Evolutionary conservation across 2,797 vertebrate genomes (phyloP).

Genomic region (Tauraco hartlaubi): DNA sequence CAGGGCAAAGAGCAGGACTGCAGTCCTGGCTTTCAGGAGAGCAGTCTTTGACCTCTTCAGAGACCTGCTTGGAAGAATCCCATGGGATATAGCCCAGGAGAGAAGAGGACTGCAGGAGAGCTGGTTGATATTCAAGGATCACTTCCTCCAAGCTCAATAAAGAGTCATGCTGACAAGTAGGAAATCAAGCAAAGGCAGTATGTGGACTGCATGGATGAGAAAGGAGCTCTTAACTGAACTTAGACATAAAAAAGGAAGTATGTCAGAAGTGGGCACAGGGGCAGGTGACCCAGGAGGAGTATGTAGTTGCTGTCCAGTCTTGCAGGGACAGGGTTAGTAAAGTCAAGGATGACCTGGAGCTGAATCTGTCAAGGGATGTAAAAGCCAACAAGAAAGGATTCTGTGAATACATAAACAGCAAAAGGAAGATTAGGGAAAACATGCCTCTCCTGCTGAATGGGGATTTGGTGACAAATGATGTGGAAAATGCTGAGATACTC

Average conservation of each 20-base stretch:
- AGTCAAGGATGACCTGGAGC: not conserved
- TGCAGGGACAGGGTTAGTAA: not conserved
- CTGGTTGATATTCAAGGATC: not conserved
- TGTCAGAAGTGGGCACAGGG: not conserved
- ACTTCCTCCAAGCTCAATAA: not conserved
- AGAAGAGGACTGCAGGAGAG: not conserved
- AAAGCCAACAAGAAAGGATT: not conserved
- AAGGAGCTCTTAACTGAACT: not conserved
- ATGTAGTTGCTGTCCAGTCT: not conserved
- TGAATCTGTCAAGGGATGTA: not conserved
- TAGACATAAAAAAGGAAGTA: not conserved
- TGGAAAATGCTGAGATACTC: not conserved
- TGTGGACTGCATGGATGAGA: not conserved
- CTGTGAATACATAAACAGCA: not conserved
- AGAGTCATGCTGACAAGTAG: not conserved
- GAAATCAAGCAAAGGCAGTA: not conserved
- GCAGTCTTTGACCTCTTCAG: not conserved
- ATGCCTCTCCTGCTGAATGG: not conserved
- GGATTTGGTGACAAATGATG: not conserved
- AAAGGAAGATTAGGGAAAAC: not conserved
- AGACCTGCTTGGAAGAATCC: not conserved
- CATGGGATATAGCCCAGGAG: not conserved
- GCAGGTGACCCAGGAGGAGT: not conserved
- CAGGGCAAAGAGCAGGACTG: not conserved
- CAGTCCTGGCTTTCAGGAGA: not conserved